A percentile compares a stretch with the other conserved stretches of the same genome.
Conservation (phyloP, 2,113 vertebrate species). For the Zeus faber region DNA sequence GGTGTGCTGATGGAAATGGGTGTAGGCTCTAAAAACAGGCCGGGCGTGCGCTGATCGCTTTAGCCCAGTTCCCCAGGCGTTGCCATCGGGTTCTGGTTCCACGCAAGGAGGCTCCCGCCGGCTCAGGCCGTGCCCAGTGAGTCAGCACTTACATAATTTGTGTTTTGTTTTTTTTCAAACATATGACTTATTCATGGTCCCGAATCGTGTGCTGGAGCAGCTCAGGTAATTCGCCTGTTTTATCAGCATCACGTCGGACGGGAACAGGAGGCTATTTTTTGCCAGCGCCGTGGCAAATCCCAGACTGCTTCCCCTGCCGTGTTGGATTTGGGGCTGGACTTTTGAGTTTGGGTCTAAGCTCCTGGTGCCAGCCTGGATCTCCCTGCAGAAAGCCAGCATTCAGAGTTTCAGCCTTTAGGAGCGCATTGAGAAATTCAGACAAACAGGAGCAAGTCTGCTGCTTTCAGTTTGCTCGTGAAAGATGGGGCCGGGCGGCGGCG, state of each 20-base stretch:
- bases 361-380: too few species aligned
- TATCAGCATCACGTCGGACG: constrained; percentile 19
- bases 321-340: too few species aligned
- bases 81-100: constrained; percentile 28
- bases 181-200: constrained; percentile 57
- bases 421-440: too few species aligned
- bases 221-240: constrained; percentile 39
- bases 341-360: too few species aligned
- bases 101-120: constrained; percentile 29
- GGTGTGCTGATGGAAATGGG: neutral
- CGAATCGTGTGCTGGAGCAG: constrained; percentile 2
- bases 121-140: too few species aligned
- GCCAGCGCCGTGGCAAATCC: too few species aligned
- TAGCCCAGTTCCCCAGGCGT: constrained; percentile 25
- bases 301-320: too few species aligned
- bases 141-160: constrained; percentile 66
- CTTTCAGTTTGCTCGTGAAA: too few species aligned
- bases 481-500: too few species aligned
- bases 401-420: too few species aligned
- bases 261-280: neutral
- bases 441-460: too few species aligned
- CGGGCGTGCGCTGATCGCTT: constrained; percentile 18
- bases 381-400: too few species aligned
- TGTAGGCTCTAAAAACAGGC: constrained; percentile 3
- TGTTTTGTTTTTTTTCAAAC: constrained; percentile 17